phyloP scores from a whole-genome alignment of 2,888 invertebrate genomes.

The Ariolimax columbianus region DNA sequence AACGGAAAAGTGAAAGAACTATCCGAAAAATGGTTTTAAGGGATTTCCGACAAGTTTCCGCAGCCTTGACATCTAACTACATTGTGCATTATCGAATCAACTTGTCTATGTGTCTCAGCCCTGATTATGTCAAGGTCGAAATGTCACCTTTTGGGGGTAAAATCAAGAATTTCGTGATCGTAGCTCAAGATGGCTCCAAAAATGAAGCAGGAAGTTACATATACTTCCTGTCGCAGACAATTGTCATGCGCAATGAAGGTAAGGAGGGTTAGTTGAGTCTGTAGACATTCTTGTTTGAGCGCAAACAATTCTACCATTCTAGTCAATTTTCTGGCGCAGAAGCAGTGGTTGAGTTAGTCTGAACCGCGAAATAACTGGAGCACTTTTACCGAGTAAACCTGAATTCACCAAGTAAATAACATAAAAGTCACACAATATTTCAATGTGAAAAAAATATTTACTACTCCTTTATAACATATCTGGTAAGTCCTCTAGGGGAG shows the following conservation, averaged over 20 bases:
- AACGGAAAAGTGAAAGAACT: neutral
- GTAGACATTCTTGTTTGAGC: too few relatives aligned
- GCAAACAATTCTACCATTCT: too few relatives aligned
- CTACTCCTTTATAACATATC: too few relatives aligned
- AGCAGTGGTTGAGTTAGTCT: too few relatives aligned
- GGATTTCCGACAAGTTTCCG: slow-evolving; percentile 28
- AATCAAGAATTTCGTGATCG: slow-evolving; percentile 18
- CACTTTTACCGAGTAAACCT: too few relatives aligned
- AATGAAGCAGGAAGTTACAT: neutral
- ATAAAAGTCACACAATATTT: too few relatives aligned
- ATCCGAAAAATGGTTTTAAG: neutral
- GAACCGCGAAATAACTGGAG: too few relatives aligned
- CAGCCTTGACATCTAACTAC: slow-evolving; percentile 53
- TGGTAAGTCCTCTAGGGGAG: too few relatives aligned
- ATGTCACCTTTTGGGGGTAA: slow-evolving; percentile 53
- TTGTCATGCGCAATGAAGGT: neutral
- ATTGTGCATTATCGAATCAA: slow-evolving; percentile 54
- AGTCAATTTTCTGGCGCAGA: too few relatives aligned
- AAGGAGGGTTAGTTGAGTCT: neutral
- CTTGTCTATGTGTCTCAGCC: slow-evolving; percentile 48
- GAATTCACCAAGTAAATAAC: too few relatives aligned
- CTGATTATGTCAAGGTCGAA: slow-evolving; percentile 43
- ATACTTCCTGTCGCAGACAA: neutral
- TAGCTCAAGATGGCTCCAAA: neutral
- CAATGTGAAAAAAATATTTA: too few relatives aligned